phyloP scores from a whole-genome alignment of 2,113 vertebrate genomes.

The Istiophorus platypterus region DNA sequence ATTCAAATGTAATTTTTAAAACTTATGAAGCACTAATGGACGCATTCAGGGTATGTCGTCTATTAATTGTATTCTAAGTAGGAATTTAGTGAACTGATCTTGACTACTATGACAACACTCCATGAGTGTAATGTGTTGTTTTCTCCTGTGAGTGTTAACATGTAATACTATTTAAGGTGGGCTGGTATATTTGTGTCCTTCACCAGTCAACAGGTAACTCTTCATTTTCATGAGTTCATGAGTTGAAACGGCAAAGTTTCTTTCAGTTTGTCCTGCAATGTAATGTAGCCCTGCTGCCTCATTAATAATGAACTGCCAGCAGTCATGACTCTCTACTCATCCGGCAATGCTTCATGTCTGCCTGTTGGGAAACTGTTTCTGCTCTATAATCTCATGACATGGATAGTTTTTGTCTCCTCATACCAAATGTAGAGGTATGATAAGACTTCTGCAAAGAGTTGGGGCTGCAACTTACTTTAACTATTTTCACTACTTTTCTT shows the following conservation, averaged over 20 bases:
- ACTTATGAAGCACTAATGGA: neutral
- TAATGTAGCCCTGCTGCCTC: conserved; percentile 17
- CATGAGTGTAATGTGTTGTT: neutral
- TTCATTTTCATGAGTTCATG: neutral
- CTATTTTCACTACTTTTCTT: conserved; percentile 2
- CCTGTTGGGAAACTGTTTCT: neutral
- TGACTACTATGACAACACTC: neutral
- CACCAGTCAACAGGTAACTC: conserved; percentile 6
- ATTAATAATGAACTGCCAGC: conserved; percentile 55
- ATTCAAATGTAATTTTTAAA: neutral
- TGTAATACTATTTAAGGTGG: neutral
- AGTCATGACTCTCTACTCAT: conserved; percentile 5
- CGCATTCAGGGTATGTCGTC: neutral
- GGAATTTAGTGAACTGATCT: neutral
- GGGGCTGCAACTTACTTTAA: neutral
- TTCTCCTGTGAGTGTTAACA: neutral
- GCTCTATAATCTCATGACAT: neutral
- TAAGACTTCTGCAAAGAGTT: neutral
- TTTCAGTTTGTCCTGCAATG: conserved; percentile 10
- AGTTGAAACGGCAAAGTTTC: neutral
- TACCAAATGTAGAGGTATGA: neutral
- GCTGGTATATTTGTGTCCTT: neutral
- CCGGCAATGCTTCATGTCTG: neutral
- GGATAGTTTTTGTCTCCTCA: neutral
- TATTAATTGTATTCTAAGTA: neutral